Percentiles rank a stretch among this genome's conserved stretches.
phyloP scores from a whole-genome alignment of 1,140 invertebrate species.

The Drosophila bocki region DNA sequence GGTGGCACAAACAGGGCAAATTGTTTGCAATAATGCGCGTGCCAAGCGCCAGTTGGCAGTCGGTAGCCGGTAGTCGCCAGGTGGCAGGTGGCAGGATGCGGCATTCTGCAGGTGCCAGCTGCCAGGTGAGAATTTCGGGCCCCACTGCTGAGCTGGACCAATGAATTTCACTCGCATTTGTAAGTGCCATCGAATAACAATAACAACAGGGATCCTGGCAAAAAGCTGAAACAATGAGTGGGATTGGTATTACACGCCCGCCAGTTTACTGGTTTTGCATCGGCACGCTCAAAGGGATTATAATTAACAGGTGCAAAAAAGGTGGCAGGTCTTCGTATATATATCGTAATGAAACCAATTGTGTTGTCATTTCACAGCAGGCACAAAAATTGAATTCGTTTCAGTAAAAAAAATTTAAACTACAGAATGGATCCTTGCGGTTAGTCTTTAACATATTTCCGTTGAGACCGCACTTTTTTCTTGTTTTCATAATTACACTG shows the following conservation, averaged over 20 bases:
- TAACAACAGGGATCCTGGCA: slow-evolving; percentile 24
- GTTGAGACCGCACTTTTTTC: neutral
- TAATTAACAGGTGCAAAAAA: slow-evolving; percentile 46
- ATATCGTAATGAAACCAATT: slow-evolving; percentile 25
- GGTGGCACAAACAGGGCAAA: slow-evolving; percentile 74
- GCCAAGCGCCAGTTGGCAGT: slow-evolving; percentile 47
- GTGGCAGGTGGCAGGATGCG: slow-evolving; percentile 9
- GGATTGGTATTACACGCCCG: slow-evolving; percentile 36
- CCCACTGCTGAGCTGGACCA: slow-evolving; percentile 39
- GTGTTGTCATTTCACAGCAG: slow-evolving; percentile 1
- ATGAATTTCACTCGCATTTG: slow-evolving; percentile 71
- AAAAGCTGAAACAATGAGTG: slow-evolving; percentile 28
- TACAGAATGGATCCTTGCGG: slow-evolving; percentile 1
- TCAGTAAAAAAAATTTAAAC: slow-evolving; percentile 1
- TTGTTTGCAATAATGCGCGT: slow-evolving; percentile 82
- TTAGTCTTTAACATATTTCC: neutral
- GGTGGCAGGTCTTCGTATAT: slow-evolving; percentile 8
- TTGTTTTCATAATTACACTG: slow-evolving; percentile 2
- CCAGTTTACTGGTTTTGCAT: slow-evolving; percentile 29
- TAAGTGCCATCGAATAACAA: slow-evolving; percentile 52
- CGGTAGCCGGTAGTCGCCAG: slow-evolving; percentile 28
- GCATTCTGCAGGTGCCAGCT: slow-evolving; percentile 27
- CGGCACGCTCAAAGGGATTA: slow-evolving; percentile 6
- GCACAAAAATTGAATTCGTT: slow-evolving; percentile 8
- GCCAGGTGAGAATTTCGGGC: slow-evolving; percentile 29